A percentile compares a stretch with the other conserved stretches of the same genome.
These are phyloP conservation scores for Orthonevra nobilis DNA, from an alignment of 2,888 invertebrate genomes.

Conservation along the genomic window DNA sequence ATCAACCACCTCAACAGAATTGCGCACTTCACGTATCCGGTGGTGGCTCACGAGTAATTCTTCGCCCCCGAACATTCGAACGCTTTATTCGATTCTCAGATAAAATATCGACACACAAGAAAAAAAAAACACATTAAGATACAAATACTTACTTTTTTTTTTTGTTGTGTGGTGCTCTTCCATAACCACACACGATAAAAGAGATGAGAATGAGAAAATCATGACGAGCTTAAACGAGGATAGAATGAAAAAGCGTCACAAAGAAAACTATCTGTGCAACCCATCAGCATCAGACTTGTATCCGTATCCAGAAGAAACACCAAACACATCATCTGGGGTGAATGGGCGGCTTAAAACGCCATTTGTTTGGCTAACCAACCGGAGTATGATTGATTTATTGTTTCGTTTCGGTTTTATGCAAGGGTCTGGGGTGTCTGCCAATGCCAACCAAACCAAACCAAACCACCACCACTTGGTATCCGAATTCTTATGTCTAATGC, in stretches of 20 bases:
- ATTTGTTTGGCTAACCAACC: slow-evolving; percentile 68
- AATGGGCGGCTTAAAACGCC: slow-evolving; percentile 70
- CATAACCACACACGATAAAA: slow-evolving; percentile 9
- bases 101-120: slow-evolving; percentile 30
- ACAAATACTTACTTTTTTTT: slow-evolving; percentile 11
- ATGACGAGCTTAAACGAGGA: slow-evolving; percentile 39
- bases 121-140: slow-evolving; percentile 1
- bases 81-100: slow-evolving; percentile 47
- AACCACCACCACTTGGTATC: slow-evolving; percentile 35
- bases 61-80: slow-evolving; percentile 44
- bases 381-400: slow-evolving; percentile 70
- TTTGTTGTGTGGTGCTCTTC: too few relatives aligned
- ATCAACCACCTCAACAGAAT: not conserved
- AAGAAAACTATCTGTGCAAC: slow-evolving; percentile 60
- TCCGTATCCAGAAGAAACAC: slow-evolving; percentile 53
- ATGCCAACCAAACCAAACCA: too few relatives aligned
- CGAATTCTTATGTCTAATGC: slow-evolving; percentile 39
- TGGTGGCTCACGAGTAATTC: slow-evolving; percentile 66
- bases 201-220: slow-evolving; percentile 45
- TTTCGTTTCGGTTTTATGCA: slow-evolving; percentile 50
- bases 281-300: slow-evolving; percentile 41
- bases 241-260: slow-evolving; percentile 48
- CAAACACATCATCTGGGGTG: slow-evolving; percentile 63
- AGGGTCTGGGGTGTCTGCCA: slow-evolving; percentile 37
- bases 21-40: slow-evolving; percentile 38